Conservation (phyloP, 2,113 vertebrate genomes). For the Myrmecophaga tridactyla region DNA sequence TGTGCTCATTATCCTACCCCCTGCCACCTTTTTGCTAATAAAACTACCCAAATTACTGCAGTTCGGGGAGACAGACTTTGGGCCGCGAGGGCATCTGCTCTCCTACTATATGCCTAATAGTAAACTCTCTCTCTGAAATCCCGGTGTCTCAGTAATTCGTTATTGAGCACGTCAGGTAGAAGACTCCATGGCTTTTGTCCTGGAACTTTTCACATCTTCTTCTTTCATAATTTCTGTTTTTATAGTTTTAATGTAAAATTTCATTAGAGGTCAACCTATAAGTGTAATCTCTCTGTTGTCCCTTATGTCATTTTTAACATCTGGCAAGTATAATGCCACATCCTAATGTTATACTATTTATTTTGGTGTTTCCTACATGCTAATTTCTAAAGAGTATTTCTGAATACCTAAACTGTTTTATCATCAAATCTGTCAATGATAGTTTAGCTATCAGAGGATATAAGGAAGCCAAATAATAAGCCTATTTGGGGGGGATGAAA, state of each 20-base stretch:
- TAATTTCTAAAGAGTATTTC: constrained; percentile 54
- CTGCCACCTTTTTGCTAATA: too few species aligned
- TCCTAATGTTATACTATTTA: constrained; percentile 21
- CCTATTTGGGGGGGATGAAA: background rate
- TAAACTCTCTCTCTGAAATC: too few species aligned
- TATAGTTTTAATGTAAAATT: constrained; percentile 53
- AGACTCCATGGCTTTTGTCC: too few species aligned
- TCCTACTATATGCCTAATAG: too few species aligned
- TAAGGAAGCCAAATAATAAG: constrained; percentile 28
- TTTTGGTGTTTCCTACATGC: background rate
- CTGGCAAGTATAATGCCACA: constrained; percentile 30
- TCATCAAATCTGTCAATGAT: constrained; percentile 57
- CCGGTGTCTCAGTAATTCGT: too few species aligned
- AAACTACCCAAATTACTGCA: too few species aligned
- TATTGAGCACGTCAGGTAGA: too few species aligned
- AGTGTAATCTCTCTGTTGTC: background rate
- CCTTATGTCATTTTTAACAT: constrained; percentile 42
- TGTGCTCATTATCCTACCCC: too few species aligned
- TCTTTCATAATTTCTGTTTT: constrained; percentile 49
- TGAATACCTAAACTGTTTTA: constrained; percentile 7
- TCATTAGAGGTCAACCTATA: constrained; percentile 45
- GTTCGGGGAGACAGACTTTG: too few species aligned
- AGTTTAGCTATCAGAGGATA: constrained; percentile 22
- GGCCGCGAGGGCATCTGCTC: too few species aligned
- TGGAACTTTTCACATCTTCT: background rate